Evolutionary conservation across 2,797 vertebrate species (phyloP).

Genomic region (Acanthornis magna): DNA sequence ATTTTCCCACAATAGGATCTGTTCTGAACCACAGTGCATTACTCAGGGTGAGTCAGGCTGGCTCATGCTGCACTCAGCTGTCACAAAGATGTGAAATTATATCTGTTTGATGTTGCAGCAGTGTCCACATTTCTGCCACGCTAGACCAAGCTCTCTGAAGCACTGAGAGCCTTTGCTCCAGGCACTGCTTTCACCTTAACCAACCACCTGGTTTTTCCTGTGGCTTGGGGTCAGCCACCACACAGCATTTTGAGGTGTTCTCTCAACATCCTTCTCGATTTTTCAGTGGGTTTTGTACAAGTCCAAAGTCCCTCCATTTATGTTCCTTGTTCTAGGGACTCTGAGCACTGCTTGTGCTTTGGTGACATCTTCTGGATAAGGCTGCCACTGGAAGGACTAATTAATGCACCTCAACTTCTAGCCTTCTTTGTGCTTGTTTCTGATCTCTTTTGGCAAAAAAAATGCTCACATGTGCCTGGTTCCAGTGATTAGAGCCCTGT

Average conservation of each 20-base stretch:
- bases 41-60: not conserved
- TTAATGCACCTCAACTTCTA: not conserved
- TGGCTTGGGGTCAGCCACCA: not conserved
- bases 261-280: not conserved
- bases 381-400: not conserved
- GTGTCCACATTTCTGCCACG: not conserved
- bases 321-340: not conserved
- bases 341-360: constrained; percentile 36
- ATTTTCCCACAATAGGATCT: rapidly evolving
- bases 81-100: not conserved
- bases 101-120: not conserved
- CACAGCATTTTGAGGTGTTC: not conserved
- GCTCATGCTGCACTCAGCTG: not conserved
- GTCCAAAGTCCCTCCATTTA: not conserved
- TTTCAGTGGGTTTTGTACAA: not conserved
- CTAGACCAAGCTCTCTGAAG: not conserved
- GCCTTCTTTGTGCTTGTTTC: not conserved
- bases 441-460: not conserved
- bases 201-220: not conserved
- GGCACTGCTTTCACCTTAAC: not conserved
- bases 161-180: not conserved
- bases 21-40: not conserved
- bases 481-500: not conserved
- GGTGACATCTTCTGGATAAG: constrained; percentile 70
- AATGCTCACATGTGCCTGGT: not conserved